phyloP scores from a whole-genome alignment of 2,113 vertebrate genomes.

The Indri indri region DNA sequence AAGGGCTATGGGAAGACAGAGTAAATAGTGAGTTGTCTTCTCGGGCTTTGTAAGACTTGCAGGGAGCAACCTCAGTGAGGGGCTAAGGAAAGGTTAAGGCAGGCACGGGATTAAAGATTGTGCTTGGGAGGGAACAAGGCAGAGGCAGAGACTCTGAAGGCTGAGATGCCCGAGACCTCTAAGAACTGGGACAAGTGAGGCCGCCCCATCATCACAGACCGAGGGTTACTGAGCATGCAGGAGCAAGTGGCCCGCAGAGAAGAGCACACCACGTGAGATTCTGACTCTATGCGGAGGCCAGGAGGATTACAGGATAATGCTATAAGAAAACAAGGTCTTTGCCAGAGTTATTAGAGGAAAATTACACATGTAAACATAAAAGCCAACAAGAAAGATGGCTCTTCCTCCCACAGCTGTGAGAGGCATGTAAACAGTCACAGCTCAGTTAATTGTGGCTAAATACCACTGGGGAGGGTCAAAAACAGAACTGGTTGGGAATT shows the following conservation, averaged over 20 bases:
- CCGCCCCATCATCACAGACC: background rate
- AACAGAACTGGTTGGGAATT: background rate
- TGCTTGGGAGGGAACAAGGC: background rate
- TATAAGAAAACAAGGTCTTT: background rate
- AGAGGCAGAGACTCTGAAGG: background rate
- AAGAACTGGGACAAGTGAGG: background rate
- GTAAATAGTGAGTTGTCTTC: background rate
- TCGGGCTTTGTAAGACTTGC: background rate
- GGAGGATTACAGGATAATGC: background rate
- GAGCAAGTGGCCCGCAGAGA: background rate
- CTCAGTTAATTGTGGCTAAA: constrained; percentile 2
- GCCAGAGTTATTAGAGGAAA: background rate
- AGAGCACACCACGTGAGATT: background rate
- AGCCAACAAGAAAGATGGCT: background rate
- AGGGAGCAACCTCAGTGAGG: background rate
- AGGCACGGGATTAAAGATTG: background rate
- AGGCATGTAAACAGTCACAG: background rate
- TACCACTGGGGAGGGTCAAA: background rate
- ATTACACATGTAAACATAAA: background rate
- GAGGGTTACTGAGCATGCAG: background rate
- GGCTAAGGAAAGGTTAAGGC: background rate
- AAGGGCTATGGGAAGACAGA: background rate
- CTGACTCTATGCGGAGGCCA: background rate
- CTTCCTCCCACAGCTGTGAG: constrained; percentile 19
- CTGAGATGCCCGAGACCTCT: background rate